Evolutionary conservation across 2,113 vertebrate species (phyloP).

Genomic region (Vireo altiloquus): DNA sequence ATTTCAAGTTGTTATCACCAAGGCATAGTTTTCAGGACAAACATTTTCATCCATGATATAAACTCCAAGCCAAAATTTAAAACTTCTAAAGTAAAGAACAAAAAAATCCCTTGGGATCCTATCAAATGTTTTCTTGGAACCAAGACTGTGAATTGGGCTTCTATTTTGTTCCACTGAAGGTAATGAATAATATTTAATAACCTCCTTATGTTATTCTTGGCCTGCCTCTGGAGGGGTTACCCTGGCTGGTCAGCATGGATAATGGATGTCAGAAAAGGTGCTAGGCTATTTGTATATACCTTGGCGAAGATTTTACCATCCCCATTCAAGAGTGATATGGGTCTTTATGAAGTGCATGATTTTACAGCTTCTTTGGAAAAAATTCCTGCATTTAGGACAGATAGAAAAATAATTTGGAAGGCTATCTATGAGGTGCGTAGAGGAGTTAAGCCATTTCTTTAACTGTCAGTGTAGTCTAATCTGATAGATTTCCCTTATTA

Average conservation of each 20-base stretch:
- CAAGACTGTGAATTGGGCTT: neutral
- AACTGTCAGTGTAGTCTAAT: neutral
- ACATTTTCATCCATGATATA: conserved; percentile 21
- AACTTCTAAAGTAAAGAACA: conserved; percentile 29
- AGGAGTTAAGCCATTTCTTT: neutral
- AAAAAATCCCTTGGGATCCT: conserved; percentile 15
- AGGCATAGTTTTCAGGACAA: conserved; percentile 27
- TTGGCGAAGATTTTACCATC: conserved; percentile 7
- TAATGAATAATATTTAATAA: conserved; percentile 64
- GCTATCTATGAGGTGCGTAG: neutral
- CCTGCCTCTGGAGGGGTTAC: conserved; percentile 3
- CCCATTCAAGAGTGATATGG: neutral
- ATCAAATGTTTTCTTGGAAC: conserved; percentile 55
- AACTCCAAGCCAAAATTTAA: conserved; percentile 44
- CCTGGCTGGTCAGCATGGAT: neutral
- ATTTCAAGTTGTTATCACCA: conserved; percentile 20
- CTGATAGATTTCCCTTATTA: neutral
- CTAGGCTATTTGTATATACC: conserved; percentile 28
- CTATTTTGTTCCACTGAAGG: conserved; percentile 44
- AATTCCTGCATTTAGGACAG: neutral
- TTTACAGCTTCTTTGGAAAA: conserved; percentile 42
- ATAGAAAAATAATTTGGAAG: conserved; percentile 1
- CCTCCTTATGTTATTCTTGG: conserved; percentile 53
- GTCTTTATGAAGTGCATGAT: neutral
- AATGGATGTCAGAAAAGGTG: conserved; percentile 49